Percentiles rank a stretch among this genome's conserved stretches.
Evolutionary conservation across 2,797 vertebrate species (phyloP).

Genomic region (Chanos chanos): DNA sequence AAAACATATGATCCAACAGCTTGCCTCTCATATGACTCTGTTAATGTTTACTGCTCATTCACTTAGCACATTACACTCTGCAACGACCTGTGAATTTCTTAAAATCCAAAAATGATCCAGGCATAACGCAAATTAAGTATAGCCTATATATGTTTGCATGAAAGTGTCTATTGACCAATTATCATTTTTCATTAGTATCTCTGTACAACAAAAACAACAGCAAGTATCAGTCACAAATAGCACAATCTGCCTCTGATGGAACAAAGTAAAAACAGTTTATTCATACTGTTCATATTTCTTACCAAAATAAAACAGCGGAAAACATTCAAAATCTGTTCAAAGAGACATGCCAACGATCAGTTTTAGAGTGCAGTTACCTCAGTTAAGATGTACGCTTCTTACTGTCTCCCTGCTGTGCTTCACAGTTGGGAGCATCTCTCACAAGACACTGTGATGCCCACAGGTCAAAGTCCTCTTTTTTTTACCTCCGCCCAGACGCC

Average conservation of each 20-base stretch:
- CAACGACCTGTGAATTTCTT: background rate
- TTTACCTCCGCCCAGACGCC: slow-evolving; percentile 58
- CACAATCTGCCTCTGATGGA: background rate
- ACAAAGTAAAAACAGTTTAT: background rate
- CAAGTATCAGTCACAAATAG: background rate
- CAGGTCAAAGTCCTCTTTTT: slow-evolving; percentile 65
- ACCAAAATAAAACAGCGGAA: background rate
- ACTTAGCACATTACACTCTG: background rate
- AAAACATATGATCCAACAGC: slow-evolving; percentile 35
- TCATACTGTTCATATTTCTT: background rate
- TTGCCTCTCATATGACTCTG: slow-evolving; percentile 62
- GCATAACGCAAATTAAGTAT: background rate
- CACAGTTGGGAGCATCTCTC: slow-evolving; percentile 49
- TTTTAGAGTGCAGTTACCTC: slow-evolving; percentile 25
- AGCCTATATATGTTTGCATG: no score
- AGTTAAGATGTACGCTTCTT: slow-evolving; percentile 5
- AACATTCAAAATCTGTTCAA: background rate
- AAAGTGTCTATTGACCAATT: no score
- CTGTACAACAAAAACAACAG: background rate
- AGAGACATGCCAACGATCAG: background rate
- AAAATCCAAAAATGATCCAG: background rate
- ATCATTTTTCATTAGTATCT: no score
- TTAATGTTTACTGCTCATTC: slow-evolving; percentile 59
- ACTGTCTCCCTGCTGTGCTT: slow-evolving; percentile 24
- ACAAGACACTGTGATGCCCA: slow-evolving; percentile 52